Evolutionary conservation across 2,888 invertebrate species (phyloP).

Genomic region (Pollenia amentaria): DNA sequence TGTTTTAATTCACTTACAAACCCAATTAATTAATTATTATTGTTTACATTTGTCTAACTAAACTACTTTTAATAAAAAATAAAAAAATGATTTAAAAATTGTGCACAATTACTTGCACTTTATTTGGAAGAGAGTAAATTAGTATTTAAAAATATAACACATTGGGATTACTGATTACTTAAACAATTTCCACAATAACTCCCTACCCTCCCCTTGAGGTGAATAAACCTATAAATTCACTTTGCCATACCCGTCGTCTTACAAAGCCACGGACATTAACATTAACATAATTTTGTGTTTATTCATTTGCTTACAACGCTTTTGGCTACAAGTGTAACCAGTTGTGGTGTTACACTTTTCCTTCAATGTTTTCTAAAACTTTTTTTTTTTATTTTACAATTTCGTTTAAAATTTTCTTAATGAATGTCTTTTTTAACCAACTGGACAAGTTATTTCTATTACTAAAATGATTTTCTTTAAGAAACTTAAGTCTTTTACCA

Average conservation of each 20-base stretch:
- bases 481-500: constrained; percentile 16
- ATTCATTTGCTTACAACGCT: constrained; percentile 18
- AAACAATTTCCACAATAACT: neutral
- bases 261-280: constrained; percentile 4
- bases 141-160: neutral
- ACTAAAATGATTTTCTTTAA: constrained; percentile 39
- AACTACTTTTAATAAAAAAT: constrained; percentile 4
- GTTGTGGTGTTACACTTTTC: constrained; percentile 53
- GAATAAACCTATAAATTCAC: constrained; percentile 10
- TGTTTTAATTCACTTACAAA: constrained; percentile 61
- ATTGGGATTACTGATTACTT: neutral
- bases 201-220: neutral
- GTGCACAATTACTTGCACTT: no score
- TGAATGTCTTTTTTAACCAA: constrained; percentile 5
- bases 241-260: neutral
- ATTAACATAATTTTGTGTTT: neutral
- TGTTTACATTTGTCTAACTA: constrained; percentile 31
- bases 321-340: constrained; percentile 12
- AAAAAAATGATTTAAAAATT: no score
- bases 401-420: constrained; percentile 10
- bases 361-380: constrained; percentile 16
- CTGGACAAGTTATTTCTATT: constrained; percentile 18
- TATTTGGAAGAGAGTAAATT: neutral
- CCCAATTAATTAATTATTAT: constrained; percentile 62
- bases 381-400: neutral